These are phyloP conservation scores for Epizoanthus rinbou DNA, from an alignment of 92 coral and sea anemone genomes.

Conservation along the genomic window DNA sequence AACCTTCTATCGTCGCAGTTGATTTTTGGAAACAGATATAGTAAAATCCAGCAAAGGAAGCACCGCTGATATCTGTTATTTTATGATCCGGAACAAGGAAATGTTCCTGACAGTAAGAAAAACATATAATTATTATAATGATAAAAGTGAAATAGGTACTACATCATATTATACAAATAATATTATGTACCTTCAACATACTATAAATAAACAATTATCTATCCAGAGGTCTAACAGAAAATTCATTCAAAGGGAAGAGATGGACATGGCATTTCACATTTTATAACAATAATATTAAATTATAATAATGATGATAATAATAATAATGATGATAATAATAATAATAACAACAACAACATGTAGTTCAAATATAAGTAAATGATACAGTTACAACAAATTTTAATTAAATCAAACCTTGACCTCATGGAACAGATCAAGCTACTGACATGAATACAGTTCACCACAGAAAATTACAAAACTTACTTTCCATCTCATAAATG, in stretches of 20 bases:
- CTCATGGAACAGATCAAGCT: too few species aligned
- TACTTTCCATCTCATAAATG: conserved; percentile 99
- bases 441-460: too few species aligned
- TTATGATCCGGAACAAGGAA: conserved; percentile 98
- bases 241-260: background rate
- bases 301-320: too few species aligned
- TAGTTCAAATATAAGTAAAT: too few species aligned
- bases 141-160: background rate
- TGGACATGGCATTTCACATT: too few species aligned
- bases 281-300: too few species aligned
- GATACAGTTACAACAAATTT: too few species aligned
- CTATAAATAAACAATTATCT: background rate
- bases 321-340: too few species aligned
- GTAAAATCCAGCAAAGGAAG: conserved; percentile 98
- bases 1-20: conserved; percentile 97
- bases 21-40: conserved; percentile 98
- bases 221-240: background rate
- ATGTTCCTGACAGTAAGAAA: conserved; percentile 75
- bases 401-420: too few species aligned
- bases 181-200: background rate
- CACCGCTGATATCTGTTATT: conserved; percentile 93
- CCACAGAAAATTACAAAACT: conserved; percentile 10
- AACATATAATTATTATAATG: background rate
- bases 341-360: too few species aligned
- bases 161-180: background rate